Evolutionary conservation across 2,888 invertebrate species (phyloP).

Genomic region (Tetropium fuscum): DNA sequence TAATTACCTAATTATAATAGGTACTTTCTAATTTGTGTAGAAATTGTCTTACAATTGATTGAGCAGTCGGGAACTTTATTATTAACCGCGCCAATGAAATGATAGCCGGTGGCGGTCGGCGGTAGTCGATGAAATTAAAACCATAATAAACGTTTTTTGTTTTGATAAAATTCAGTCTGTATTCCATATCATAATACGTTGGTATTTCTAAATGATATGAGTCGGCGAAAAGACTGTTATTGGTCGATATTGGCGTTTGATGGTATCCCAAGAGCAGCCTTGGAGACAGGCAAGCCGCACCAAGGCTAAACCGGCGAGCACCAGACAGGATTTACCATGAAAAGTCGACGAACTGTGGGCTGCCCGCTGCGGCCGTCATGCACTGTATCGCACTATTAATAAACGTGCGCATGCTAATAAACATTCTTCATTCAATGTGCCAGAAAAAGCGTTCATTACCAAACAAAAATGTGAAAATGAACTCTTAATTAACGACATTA

Average conservation of each 20-base stretch:
- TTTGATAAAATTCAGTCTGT: constrained; percentile 17
- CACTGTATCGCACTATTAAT: constrained; percentile 27
- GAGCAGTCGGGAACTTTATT: too few relatives aligned
- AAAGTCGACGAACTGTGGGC: constrained; percentile 28
- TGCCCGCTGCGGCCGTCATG: constrained; percentile 25
- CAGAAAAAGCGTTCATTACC: constrained; percentile 25
- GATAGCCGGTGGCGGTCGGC: neutral
- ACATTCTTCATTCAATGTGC: constrained; percentile 23
- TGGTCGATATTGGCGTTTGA: constrained; percentile 28
- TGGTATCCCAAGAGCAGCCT: constrained; percentile 28
- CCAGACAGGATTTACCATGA: constrained; percentile 30
- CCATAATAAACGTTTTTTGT: neutral
- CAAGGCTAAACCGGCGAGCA: constrained; percentile 26
- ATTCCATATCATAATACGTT: constrained; percentile 4
- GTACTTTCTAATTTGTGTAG: too few relatives aligned
- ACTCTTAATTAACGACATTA: constrained; percentile 26
- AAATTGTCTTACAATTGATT: too few relatives aligned
- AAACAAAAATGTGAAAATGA: constrained; percentile 28
- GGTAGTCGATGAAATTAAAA: constrained; percentile 10
- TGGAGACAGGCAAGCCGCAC: constrained; percentile 25
- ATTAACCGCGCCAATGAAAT: neutral
- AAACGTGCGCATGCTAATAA: constrained; percentile 26
- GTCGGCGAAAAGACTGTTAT: constrained; percentile 24
- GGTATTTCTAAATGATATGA: constrained; percentile 15
- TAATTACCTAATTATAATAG: too few relatives aligned